A percentile compares a stretch with the other conserved stretches of the same genome.
These are phyloP conservation scores for Amyelois transitella DNA, from an alignment of 1,140 invertebrate genomes.

Conservation along the genomic window DNA sequence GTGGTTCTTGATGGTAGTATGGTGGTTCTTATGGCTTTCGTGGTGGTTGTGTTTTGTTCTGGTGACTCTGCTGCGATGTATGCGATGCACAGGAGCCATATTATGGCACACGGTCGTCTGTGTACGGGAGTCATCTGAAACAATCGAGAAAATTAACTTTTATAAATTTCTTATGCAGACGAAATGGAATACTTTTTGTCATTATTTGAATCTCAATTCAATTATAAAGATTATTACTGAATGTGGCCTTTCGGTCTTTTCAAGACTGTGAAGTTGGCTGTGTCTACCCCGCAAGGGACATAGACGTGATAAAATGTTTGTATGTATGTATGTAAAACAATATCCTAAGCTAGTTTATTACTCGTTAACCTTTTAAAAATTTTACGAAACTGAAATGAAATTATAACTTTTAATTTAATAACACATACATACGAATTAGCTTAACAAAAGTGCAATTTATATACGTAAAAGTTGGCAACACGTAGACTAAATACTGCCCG, in stretches of 20 bases:
- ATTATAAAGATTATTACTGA: too few relatives aligned
- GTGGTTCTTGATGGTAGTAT: constrained; percentile 71
- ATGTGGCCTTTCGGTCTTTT: too few relatives aligned
- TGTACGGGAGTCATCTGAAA: constrained; percentile 67
- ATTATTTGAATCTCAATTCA: too few relatives aligned
- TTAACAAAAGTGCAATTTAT: neutral
- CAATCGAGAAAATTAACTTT: constrained; percentile 17
- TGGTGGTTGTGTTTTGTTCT: constrained; percentile 54
- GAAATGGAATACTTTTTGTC: too few relatives aligned
- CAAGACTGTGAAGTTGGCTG: too few relatives aligned
- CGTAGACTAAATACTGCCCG: neutral
- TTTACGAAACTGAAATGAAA: too few relatives aligned
- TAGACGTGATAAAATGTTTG: too few relatives aligned
- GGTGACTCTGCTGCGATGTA: constrained; percentile 27
- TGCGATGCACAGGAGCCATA: constrained; percentile 48
- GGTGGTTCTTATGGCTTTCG: constrained; percentile 58
- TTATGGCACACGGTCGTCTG: constrained; percentile 49
- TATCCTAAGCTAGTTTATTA: too few relatives aligned
- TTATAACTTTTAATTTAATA: too few relatives aligned
- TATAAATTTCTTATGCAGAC: neutral
- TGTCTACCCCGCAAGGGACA: too few relatives aligned
- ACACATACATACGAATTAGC: neutral
- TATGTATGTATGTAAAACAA: too few relatives aligned
- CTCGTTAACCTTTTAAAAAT: too few relatives aligned
- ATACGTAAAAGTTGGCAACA: neutral